A percentile compares a stretch with the other conserved stretches of the same genome.
Conservation (phyloP, 2,888 invertebrate genomes). For the Scelioninae gen. 2 region DNA sequence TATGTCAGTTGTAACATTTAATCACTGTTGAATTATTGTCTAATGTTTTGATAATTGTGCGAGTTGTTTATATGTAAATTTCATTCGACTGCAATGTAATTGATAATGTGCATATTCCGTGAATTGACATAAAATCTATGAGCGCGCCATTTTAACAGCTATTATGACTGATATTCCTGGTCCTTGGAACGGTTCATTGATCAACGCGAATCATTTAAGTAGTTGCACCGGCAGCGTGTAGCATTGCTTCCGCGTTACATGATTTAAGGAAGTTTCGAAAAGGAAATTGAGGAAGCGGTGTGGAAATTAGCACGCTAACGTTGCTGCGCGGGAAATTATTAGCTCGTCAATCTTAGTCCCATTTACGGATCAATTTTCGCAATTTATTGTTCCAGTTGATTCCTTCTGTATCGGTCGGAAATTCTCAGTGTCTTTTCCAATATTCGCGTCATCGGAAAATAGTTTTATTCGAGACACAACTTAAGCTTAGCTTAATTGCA, state of each 20-base stretch:
- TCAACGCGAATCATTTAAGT: constrained; percentile 53
- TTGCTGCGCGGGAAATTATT: constrained; percentile 46
- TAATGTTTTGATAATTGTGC: no score
- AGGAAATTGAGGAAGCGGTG: constrained; percentile 59
- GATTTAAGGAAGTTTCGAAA: constrained; percentile 57
- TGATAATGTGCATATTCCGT: no score
- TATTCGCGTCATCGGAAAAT: no score
- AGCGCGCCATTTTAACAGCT: constrained; percentile 2
- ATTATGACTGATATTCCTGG: no score
- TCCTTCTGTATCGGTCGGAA: constrained; percentile 18
- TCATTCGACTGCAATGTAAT: no score
- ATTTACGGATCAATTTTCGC: constrained; percentile 37
- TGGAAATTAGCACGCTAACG: constrained; percentile 48
- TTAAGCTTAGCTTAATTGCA: no score
- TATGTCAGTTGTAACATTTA: no score
- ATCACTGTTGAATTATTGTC: no score
- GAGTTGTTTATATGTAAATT: no score
- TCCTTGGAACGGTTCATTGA: constrained; percentile 39
- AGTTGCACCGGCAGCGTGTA: constrained; percentile 38
- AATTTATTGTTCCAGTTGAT: constrained; percentile 36
- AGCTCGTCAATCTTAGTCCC: constrained; percentile 47
- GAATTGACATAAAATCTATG: background rate
- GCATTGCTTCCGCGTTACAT: constrained; percentile 52
- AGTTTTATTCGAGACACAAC: background rate
- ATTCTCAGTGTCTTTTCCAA: no score